These are phyloP conservation scores for Dallia pectoralis DNA, from an alignment of 2,797 vertebrate species.

Conservation along the genomic window DNA sequence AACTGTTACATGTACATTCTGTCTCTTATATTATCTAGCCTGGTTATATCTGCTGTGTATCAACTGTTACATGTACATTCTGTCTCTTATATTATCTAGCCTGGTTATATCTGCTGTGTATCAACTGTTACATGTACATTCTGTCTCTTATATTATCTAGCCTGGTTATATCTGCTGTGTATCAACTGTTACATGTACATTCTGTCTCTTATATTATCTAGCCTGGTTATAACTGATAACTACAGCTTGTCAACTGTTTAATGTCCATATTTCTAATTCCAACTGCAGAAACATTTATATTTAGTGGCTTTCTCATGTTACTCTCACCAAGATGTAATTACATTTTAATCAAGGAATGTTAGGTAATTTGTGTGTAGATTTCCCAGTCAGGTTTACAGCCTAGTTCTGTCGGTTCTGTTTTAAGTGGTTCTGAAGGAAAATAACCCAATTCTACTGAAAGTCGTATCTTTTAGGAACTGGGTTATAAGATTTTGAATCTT, in stretches of 20 bases:
- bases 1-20: slow-evolving; percentile 54
- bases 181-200: slow-evolving; percentile 55
- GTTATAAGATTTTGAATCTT: no score
- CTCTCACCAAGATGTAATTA: not conserved
- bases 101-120: slow-evolving; percentile 45
- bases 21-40: slow-evolving; percentile 39
- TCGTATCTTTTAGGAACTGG: no score
- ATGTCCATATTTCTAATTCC: slow-evolving; percentile 42
- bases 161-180: slow-evolving; percentile 44
- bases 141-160: slow-evolving; percentile 39
- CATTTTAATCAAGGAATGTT: no score
- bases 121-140: slow-evolving; percentile 55
- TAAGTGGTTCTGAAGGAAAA: no score
- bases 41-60: slow-evolving; percentile 45
- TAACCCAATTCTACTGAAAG: no score
- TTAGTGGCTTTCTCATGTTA: slow-evolving; percentile 13
- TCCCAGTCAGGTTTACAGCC: no score
- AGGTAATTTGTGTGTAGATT: no score
- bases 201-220: slow-evolving; percentile 47
- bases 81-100: slow-evolving; percentile 38
- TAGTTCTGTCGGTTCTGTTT: no score
- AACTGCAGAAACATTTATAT: slow-evolving; percentile 14
- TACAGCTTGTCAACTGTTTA: slow-evolving; percentile 54
- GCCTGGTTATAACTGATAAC: slow-evolving; percentile 37
- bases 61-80: slow-evolving; percentile 55